These are phyloP conservation scores for Dicrostonyx torquatus DNA, from an alignment of 2,797 vertebrate species.

Conservation along the genomic window DNA sequence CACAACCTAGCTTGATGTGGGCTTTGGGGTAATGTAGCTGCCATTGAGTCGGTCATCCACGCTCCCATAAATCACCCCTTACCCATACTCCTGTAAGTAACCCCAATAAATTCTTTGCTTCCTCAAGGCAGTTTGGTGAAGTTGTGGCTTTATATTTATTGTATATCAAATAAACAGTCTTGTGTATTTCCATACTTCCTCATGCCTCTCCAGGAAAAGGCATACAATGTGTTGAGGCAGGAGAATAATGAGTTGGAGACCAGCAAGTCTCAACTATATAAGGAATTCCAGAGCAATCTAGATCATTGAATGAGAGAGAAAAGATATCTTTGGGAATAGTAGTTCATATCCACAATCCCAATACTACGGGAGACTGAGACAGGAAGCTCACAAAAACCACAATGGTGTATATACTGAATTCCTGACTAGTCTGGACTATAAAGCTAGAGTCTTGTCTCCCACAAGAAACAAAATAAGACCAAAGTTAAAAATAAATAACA, in stretches of 20 bases:
- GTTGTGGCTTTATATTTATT: background rate
- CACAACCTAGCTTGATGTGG: background rate
- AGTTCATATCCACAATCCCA: background rate
- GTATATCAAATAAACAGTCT: background rate
- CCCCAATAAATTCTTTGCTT: background rate
- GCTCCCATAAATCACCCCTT: background rate
- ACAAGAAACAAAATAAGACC: background rate
- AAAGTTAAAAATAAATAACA: background rate
- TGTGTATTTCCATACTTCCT: background rate
- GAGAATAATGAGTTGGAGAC: background rate
- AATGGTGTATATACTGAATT: background rate
- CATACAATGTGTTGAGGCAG: background rate
- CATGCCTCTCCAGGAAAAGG: background rate
- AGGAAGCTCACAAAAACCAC: background rate
- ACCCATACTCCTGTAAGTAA: background rate
- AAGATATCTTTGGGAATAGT: background rate
- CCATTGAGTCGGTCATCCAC: background rate
- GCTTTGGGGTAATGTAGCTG: background rate
- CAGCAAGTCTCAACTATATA: background rate
- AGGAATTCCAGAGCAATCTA: background rate
- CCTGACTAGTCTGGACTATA: background rate
- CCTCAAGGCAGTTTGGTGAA: background rate
- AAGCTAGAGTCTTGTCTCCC: background rate
- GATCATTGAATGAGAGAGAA: background rate
- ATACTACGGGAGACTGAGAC: background rate